Conservation (phyloP, 2,113 vertebrate species). For the Coreoperca whiteheadi region DNA sequence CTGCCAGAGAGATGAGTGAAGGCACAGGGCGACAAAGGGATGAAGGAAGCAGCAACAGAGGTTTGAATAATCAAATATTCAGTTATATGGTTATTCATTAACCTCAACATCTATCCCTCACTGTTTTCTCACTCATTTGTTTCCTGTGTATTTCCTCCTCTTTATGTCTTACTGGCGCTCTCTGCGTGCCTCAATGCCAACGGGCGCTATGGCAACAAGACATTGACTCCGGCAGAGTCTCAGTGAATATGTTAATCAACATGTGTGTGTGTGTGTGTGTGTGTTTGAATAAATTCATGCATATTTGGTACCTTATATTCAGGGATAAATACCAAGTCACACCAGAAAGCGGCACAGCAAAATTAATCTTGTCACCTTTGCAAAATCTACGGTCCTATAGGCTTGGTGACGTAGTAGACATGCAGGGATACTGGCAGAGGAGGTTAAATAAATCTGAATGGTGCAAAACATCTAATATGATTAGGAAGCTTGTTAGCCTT, state of each 20-base stretch:
- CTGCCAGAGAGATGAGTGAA: slow-evolving; percentile 52
- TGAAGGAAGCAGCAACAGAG: slow-evolving; percentile 20
- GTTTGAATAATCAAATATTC: slow-evolving; percentile 49
- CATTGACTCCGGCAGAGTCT: slow-evolving; percentile 60
- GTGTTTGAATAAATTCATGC: slow-evolving; percentile 15
- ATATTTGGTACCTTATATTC: neutral
- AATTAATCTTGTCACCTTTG: neutral
- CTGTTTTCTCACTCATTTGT: slow-evolving; percentile 28
- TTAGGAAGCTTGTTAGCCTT: too few species aligned
- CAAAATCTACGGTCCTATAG: neutral
- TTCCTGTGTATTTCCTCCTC: slow-evolving; percentile 27
- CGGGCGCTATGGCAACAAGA: slow-evolving; percentile 82
- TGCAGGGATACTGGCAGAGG: too few species aligned
- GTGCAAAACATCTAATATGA: too few species aligned
- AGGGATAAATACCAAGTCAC: neutral
- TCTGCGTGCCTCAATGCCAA: slow-evolving; percentile 67
- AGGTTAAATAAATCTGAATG: too few species aligned
- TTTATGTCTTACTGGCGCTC: slow-evolving; percentile 38
- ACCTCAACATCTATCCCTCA: slow-evolving; percentile 42
- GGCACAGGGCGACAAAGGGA: slow-evolving; percentile 12
- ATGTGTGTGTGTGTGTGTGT: slow-evolving; percentile 20
- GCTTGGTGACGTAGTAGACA: neutral
- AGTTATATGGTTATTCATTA: slow-evolving; percentile 45
- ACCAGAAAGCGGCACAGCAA: neutral
- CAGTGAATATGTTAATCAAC: slow-evolving; percentile 47